Conservation (phyloP, 2,113 vertebrate genomes). For the Sinocyclocheilus maitianheensis region DNA sequence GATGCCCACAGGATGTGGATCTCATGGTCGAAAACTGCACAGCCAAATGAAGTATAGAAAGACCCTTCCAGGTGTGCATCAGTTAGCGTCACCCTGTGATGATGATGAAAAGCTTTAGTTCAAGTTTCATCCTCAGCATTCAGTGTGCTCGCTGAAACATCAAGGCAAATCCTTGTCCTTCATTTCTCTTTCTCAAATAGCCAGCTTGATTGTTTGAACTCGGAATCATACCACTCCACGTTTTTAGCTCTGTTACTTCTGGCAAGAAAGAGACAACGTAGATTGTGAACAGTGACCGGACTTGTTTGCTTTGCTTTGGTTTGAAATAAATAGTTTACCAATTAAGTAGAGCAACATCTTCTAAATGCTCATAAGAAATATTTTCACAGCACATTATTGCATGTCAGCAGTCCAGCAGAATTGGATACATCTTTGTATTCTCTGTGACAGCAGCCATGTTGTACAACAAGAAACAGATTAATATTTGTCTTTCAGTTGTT, state of each 20-base stretch:
- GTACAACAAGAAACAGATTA: neutral
- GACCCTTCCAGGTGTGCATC: slow-evolving; percentile 8
- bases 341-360: slow-evolving; percentile 4
- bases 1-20: slow-evolving; percentile 21
- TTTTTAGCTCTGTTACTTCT: slow-evolving; percentile 13
- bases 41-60: slow-evolving; percentile 17
- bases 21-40: slow-evolving; percentile 1
- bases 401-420: neutral
- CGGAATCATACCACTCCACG: neutral
- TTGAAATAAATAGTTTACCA: neutral
- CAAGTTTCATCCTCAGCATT: neutral
- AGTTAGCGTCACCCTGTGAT: slow-evolving; percentile 5
- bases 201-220: slow-evolving; percentile 6
- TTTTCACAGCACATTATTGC: slow-evolving; percentile 1
- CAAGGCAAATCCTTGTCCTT: slow-evolving; percentile 26
- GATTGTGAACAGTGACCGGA: too few relatives aligned
- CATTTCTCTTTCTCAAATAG: slow-evolving; percentile 17
- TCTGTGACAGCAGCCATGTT: neutral
- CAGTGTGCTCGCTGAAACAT: slow-evolving; percentile 4
- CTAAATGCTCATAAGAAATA: neutral
- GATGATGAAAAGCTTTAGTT: slow-evolving; percentile 30
- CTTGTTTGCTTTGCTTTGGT: too few relatives aligned
- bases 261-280: neutral
- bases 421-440: neutral
- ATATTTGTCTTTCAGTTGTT: slow-evolving; percentile 11